Conservation (phyloP, 2,113 vertebrate genomes). For the Bufo gargarizans region DNA sequence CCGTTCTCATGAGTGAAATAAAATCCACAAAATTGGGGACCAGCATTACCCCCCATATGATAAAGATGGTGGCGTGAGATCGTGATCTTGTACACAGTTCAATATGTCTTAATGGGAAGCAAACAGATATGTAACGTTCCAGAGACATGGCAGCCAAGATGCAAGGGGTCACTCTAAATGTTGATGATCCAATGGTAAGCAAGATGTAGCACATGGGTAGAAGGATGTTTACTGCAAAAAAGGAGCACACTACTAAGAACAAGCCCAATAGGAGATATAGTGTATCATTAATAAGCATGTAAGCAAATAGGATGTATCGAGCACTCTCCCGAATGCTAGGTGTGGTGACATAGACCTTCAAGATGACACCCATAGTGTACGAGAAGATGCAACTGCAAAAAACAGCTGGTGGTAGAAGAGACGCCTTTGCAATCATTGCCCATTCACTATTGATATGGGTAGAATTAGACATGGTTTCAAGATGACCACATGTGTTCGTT, state of each 20-base stretch:
- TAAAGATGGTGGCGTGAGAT: not conserved
- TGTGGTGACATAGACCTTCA: not conserved
- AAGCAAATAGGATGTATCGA: constrained; percentile 22
- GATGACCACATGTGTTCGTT: not conserved
- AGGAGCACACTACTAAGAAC: not conserved
- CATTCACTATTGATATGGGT: not conserved
- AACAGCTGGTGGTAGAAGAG: not conserved
- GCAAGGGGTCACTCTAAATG: not conserved
- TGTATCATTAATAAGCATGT: not conserved
- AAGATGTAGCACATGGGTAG: not conserved
- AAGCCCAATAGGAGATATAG: not conserved
- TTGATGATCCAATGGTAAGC: not conserved
- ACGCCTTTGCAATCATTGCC: not conserved
- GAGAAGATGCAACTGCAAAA: not conserved
- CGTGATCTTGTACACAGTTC: not conserved
- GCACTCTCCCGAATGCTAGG: not conserved
- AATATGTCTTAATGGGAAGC: not conserved
- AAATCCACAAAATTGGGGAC: not conserved
- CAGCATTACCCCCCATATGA: not conserved
- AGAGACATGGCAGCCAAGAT: not conserved
- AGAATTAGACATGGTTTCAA: not conserved
- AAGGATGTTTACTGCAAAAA: not conserved
- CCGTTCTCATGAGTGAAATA: not conserved
- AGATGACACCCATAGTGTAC: not conserved
- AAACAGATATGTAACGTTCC: constrained; percentile 10